Evolutionary conservation across 2,113 vertebrate genomes (phyloP), one percentile per base, ranked within the genome.

Genomic region (Thunnus thynnus): DNA sequence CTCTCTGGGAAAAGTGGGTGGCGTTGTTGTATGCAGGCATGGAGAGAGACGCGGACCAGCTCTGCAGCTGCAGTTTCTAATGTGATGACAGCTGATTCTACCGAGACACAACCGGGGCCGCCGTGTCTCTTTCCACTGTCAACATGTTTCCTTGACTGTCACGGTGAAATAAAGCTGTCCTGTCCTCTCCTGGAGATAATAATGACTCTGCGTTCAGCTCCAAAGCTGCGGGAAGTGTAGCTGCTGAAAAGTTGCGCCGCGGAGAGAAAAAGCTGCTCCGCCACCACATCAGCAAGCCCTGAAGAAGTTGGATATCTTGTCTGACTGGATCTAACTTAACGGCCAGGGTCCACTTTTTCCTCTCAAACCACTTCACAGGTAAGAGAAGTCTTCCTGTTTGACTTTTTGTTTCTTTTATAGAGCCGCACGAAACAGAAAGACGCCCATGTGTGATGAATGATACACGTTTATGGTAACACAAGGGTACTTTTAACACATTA

Each of bases 61-160:
- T 64, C 78, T 25, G 62, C 72, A 58, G 81, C 58, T 55, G 56
- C 76, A 46, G 11, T 65, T 74, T 78, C 52, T 70, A 72, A 72
- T 25, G 80, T 76, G 88, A 90, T 95, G 94, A 96, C 94, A 96
- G 94, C 94, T 95, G 94, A 94, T 68, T 64, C 13, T 57, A 30
- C 84, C 66, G 67, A 78, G 47, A 75, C 78, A 48, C 52, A 79
- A 32, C 44, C 56, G 22, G 69, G 60, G 48, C 75, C 54, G 52
- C 63, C 62, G 76, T 1, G 70, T 17, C 75, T 3, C 56, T 44
- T 48, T n/a, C 44, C 11, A 0, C 32, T 54, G 61, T 3, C 80
- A 60, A 11, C 62, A 10, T 30, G 75, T 6, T 46, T n/a, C 13
- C 64, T 13, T 55, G 30, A 55, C 18, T 11, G 48, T 52, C 18